Evolutionary conservation across 2,888 invertebrate genomes (phyloP).

Genomic region (Drosophila nr. perissopoda): DNA sequence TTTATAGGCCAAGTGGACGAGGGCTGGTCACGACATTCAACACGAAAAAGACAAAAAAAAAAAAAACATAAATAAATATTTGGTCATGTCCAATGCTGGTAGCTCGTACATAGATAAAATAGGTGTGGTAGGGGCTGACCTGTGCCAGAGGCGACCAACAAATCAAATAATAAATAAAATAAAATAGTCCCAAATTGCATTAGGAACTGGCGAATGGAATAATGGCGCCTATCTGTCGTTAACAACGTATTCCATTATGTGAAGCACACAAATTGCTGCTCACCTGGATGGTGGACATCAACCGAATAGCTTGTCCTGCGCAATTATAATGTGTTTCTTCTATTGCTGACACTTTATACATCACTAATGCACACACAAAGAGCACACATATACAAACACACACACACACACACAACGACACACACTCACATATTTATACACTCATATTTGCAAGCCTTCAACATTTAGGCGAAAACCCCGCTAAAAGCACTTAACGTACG

Average conservation of each 20-base stretch:
- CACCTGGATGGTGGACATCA: conserved; percentile 70
- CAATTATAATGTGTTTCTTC: conserved; percentile 71
- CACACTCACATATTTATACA: conserved; percentile 23
- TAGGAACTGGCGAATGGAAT: conserved; percentile 50
- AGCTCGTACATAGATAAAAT: conserved; percentile 6
- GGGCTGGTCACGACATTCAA: conserved; percentile 54
- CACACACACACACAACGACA: conserved; percentile 14
- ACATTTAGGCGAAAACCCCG: conserved; percentile 33
- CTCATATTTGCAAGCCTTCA: conserved; percentile 25
- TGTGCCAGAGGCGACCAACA: conserved; percentile 44
- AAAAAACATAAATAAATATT: conserved; percentile 41
- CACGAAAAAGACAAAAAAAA: conserved; percentile 13
- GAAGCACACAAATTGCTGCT: conserved; percentile 67
- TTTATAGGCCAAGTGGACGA: conserved; percentile 58
- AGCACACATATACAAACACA: conserved; percentile 13
- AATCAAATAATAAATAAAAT: conserved; percentile 74
- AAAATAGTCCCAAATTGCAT: conserved; percentile 70
- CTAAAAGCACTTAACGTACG: conserved; percentile 37
- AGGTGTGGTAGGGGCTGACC: conserved; percentile 2
- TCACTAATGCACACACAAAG: conserved; percentile 26
- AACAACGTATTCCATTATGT: conserved; percentile 64
- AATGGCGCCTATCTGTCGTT: conserved; percentile 64
- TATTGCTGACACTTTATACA: conserved; percentile 50
- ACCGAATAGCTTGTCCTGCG: conserved; percentile 62
- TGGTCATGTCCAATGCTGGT: conserved; percentile 26